Conservation (phyloP, 2,888 invertebrate genomes). For the Lapara coniferarum region DNA sequence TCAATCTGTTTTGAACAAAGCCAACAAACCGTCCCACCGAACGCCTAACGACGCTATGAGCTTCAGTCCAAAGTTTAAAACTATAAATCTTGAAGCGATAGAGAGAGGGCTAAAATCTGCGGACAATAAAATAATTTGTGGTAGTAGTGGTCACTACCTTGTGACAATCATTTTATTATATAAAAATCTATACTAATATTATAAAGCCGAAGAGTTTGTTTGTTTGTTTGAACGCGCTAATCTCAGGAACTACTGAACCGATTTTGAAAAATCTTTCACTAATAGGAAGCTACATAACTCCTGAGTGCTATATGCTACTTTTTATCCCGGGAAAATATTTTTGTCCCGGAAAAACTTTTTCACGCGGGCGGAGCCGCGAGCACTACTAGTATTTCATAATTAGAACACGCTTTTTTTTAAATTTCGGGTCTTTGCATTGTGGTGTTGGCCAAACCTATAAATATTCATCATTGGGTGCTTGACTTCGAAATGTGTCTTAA, state of each 20-base stretch:
- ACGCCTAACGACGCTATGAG: conserved; percentile 45
- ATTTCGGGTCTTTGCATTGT: not conserved
- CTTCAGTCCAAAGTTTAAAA: conserved; percentile 33
- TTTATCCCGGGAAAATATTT: too few relatives aligned
- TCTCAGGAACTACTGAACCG: too few relatives aligned
- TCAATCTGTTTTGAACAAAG: conserved; percentile 3
- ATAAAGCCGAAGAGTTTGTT: too few relatives aligned
- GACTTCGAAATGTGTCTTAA: not conserved
- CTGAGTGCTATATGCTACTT: too few relatives aligned
- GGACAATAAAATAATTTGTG: not conserved
- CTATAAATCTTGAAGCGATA: conserved; percentile 27
- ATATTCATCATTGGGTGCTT: not conserved
- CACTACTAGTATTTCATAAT: too few relatives aligned
- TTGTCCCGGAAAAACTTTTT: too few relatives aligned
- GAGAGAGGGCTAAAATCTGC: not conserved
- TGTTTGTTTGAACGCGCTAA: too few relatives aligned
- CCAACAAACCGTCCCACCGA: conserved; percentile 48
- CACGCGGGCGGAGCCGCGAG: too few relatives aligned
- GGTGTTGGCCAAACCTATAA: not conserved
- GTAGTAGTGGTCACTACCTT: not conserved
- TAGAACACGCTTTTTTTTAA: not conserved
- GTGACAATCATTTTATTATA: not conserved
- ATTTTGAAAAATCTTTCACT: too few relatives aligned
- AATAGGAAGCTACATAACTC: too few relatives aligned
- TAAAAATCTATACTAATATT: too few relatives aligned